A percentile compares a stretch with the other conserved stretches of the same genome.
phyloP scores from a whole-genome alignment of 2,888 invertebrate species.

The Phaonia tiefii region DNA sequence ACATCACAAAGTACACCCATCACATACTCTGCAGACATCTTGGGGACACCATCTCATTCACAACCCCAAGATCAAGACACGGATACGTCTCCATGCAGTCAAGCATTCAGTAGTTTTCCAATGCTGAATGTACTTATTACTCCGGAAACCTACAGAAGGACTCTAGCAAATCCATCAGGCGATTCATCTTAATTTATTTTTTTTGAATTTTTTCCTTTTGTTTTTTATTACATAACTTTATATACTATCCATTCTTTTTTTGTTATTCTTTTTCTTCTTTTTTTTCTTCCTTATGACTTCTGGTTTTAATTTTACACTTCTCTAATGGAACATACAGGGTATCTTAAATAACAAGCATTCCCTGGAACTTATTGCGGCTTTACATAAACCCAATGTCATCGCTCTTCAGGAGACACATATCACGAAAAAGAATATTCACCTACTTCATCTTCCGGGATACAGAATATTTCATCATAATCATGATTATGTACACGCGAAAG shows the following conservation, averaged over 20 bases:
- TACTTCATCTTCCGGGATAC: too few species aligned
- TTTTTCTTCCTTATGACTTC: background rate
- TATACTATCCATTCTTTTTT: background rate
- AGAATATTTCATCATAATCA: slow-evolving; percentile 43
- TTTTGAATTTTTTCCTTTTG: too few species aligned
- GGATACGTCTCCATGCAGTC: slow-evolving; percentile 17
- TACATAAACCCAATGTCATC: slow-evolving; percentile 10
- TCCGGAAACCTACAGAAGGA: slow-evolving; percentile 23
- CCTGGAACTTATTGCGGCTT: slow-evolving; percentile 17
- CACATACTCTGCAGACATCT: too few species aligned
- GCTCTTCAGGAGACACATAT: too few species aligned
- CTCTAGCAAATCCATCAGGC: background rate
- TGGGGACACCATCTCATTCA: background rate
- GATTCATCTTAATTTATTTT: too few species aligned
- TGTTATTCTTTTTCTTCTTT: slow-evolving; percentile 3
- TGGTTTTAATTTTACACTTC: slow-evolving; percentile 2
- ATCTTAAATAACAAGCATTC: slow-evolving; percentile 18
- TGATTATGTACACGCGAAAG: slow-evolving; percentile 6
- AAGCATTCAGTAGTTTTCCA: too few species aligned
- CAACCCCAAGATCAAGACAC: too few species aligned
- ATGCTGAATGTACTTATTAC: slow-evolving; percentile 32
- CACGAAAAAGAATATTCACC: too few species aligned
- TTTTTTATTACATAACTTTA: background rate
- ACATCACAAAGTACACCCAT: too few species aligned
- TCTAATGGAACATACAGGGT: slow-evolving; percentile 41